Percentiles rank a stretch among this genome's conserved stretches.
Conservation (phyloP, 2,888 invertebrate genomes). For the Ormyrus pomaceus region DNA sequence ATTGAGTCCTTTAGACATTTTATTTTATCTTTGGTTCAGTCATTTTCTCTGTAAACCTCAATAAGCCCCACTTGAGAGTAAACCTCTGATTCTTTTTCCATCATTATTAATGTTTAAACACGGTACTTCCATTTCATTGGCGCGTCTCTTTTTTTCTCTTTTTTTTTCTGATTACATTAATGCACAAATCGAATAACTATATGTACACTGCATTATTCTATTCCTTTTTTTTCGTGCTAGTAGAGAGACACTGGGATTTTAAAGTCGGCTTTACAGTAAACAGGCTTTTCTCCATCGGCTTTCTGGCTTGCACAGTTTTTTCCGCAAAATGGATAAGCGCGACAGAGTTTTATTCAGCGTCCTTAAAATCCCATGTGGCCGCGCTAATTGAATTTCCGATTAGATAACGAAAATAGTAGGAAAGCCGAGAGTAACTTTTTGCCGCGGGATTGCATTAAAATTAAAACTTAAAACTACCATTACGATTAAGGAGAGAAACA, state of each 20-base stretch:
- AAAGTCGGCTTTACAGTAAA: constrained; percentile 7
- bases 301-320: no score
- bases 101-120: constrained; percentile 7
- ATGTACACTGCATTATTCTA: constrained; percentile 38
- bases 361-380: constrained; percentile 19
- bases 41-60: constrained; percentile 17
- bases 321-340: no score
- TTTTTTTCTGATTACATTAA: constrained; percentile 11
- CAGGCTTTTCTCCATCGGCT: no score
- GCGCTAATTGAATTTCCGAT: constrained; percentile 6
- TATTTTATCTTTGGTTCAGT: constrained; percentile 1
- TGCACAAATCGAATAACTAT: constrained; percentile 44
- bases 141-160: not conserved
- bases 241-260: constrained; percentile 37
- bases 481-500: not conserved
- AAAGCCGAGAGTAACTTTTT: not conserved
- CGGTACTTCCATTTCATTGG: constrained; percentile 10
- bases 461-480: constrained; percentile 22
- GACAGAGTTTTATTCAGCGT: not conserved
- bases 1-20: constrained; percentile 25
- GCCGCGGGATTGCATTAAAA: constrained; percentile 22
- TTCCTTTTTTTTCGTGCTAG: constrained; percentile 29
- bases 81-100: constrained; percentile 10
- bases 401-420: constrained; percentile 5
- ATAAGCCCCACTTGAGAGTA: constrained; percentile 12